phyloP scores from a whole-genome alignment of 2,797 vertebrate species.

The Pipistrellus nathusii region DNA sequence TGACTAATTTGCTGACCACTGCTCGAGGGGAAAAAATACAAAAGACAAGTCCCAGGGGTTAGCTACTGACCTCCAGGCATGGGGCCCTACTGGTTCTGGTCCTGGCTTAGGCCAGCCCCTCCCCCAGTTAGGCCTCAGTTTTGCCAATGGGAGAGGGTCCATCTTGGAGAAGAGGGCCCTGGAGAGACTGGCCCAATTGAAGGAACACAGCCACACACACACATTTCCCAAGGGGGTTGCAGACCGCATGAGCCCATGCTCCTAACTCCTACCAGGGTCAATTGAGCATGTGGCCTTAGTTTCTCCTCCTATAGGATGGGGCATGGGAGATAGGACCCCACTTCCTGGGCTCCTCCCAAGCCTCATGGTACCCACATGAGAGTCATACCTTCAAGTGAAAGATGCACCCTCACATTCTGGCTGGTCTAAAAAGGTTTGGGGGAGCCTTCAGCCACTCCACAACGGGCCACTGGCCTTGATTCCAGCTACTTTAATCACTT shows the following conservation, averaged over 20 bases:
- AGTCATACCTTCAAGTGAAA: accelerated
- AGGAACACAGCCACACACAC: background rate
- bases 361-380: accelerated
- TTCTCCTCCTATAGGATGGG: background rate
- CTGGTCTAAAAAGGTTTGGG: background rate
- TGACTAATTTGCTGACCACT: too few species aligned
- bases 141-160: background rate
- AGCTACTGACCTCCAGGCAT: background rate
- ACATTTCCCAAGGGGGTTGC: too few species aligned
- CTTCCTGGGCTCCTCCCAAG: background rate
- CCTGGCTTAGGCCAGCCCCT: background rate
- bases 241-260: background rate
- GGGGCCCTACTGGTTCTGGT: background rate
- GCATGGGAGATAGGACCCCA: background rate
- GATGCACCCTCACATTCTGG: accelerated
- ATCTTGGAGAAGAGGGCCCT: background rate
- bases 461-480: background rate
- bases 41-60: background rate
- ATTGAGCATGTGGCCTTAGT: background rate
- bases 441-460: background rate
- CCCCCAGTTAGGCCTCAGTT: background rate
- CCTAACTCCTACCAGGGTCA: accelerated
- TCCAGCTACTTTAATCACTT: background rate
- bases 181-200: background rate
- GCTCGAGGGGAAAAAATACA: too few species aligned